Conservation (phyloP, 2,797 vertebrate genomes). For the Pseudocheirus occidentalis region DNA sequence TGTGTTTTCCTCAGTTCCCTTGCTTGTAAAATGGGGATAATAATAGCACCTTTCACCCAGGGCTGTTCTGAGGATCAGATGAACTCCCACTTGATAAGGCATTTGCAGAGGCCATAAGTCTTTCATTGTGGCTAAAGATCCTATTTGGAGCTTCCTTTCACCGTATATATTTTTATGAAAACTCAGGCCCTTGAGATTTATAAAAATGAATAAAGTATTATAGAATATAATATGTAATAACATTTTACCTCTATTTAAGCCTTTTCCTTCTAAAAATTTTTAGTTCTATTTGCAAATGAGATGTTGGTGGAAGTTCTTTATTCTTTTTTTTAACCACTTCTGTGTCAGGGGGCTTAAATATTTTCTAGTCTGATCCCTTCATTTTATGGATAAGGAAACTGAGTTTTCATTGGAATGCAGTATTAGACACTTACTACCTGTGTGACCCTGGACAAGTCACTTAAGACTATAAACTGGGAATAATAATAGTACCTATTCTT, state of each 20-base stretch:
- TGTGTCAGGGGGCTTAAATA: neutral
- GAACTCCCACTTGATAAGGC: too few species aligned
- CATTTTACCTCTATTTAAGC: neutral
- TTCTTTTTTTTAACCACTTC: neutral
- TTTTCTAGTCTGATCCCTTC: too few species aligned
- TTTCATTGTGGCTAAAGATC: too few species aligned
- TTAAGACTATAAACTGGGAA: neutral
- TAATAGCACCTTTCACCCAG: neutral
- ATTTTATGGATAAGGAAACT: neutral
- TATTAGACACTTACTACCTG: neutral
- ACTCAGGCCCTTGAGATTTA: neutral
- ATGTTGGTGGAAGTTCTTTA: neutral
- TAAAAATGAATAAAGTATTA: neutral
- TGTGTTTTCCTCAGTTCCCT: neutral
- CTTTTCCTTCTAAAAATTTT: neutral
- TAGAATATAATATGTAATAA: neutral
- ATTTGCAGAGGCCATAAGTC: too few species aligned
- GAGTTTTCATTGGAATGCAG: neutral
- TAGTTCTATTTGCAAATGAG: neutral
- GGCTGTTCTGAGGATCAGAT: neutral
- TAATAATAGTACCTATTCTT: neutral
- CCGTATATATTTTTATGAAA: neutral
- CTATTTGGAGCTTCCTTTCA: neutral
- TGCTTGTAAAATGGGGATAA: neutral
- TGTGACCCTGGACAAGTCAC: neutral